Evolutionary conservation across 2,797 vertebrate species (phyloP), one percentile per base, ranked within the genome.

Genomic region (Bryconaethiops microstoma): DNA sequence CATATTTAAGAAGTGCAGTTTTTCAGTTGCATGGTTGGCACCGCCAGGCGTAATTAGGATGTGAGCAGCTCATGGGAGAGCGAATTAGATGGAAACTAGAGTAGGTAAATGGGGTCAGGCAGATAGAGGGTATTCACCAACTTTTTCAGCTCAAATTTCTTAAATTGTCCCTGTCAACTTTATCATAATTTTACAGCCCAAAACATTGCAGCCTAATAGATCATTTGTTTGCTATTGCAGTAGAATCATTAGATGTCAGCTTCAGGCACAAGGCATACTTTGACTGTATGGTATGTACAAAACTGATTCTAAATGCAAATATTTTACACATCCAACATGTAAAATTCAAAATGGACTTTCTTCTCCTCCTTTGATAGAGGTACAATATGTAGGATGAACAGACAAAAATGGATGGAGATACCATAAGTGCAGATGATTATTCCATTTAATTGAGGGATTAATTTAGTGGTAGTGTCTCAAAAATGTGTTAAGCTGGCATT

Each of bases 81-180:
- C 21, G 69, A 70, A 79, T 54, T 16, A 75, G 48, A 69, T 59
- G 63, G 23, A 80, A 78, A 78, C n/a, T 52, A 23, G 76, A 76
- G 77, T 29, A 79, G 65, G 29, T 79, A 72, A 82, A 67, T 59
- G 52, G 59, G 40, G 50, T 75, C 84, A 83, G 35, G 29, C 74
- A 71, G 63, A 77, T 65, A 64, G 77, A 50, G 75, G 14, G 52
- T 77, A 21, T 12, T 67, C 62, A 68, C 29, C 25, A 59, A 55
- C n/a, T 25, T 67, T 62, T 16, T 39, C 29, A 17, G 45, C 40
- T 77, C 21, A 17, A 0, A 39, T 62, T 62, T 68, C 54, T 68
- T 13, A 12, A 50, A 69, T 55, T 39, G 70, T 17, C 29, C 29
- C 29, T 29, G 19, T 8, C 6, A n/a, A 7, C 7, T n/a, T 45